Evolutionary conservation across 2,797 vertebrate species (phyloP), one percentile per base, ranked within the genome.

Genomic region (Coilia nasus): DNA sequence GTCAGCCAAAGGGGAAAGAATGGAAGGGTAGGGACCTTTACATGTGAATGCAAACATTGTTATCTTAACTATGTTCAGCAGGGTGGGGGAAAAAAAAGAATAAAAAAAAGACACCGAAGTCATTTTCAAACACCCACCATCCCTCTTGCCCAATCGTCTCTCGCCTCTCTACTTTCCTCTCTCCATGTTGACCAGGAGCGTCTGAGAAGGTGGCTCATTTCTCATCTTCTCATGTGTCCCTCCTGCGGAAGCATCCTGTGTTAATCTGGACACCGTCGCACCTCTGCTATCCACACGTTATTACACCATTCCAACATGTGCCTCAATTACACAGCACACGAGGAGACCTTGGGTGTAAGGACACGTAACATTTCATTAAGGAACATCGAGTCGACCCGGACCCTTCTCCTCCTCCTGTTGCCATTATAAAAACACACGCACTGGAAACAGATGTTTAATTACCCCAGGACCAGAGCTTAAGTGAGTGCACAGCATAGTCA

Each of bases 321-420:
- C 71, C 35, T 78, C 71, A 78, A 78, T 78, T 78, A 78, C 35
- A 17, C 35, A 44, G 71, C 31, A 6, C 35, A 78, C 35, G 2
- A 31, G 71, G 71, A 78, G 28, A 78, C 71, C 71, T 44, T 78
- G 71, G 71, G 71, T 17, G 35, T 78, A 78, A 78, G 71, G 71
- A 78, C 71, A 78, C 17, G 71, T 78, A 78, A 44, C 71, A 78
- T 78, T 78, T 44, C 71, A 78, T 78, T 78, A 78, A 44, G 31
- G 17, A 19, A 6, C 71, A 78, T 41, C 35, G 17, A 15, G 17
- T 75, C 71, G 41, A 4, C 31, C 44, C 14, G 25, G 6, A 41
- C 17, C 67, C 67, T 35, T 28, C 67, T 75, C 12, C 67, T 59
- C 17, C 67, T 75, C 0, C 67, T 75, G 15, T 11, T 75, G 31